A percentile compares a stretch with the other conserved stretches of the same genome.
Conservation (phyloP, 2,113 vertebrate genomes). For the Microtus montanus region DNA sequence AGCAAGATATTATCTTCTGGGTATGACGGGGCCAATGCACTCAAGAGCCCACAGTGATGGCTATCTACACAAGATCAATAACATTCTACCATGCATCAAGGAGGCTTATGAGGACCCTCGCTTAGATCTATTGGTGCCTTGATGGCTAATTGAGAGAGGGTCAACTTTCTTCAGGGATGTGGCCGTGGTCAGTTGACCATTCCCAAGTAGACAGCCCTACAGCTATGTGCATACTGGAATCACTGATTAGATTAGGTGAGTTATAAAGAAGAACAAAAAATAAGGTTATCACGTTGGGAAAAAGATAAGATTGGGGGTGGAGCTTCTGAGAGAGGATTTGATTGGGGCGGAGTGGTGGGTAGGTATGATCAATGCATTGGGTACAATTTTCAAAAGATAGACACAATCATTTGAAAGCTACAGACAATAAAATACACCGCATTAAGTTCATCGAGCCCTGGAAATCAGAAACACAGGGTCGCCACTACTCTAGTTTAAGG, state of each 20-base stretch:
- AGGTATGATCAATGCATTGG: neutral
- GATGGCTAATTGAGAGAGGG: neutral
- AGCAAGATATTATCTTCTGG: neutral
- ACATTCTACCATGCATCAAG: too few relatives aligned
- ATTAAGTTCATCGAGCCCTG: neutral
- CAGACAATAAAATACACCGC: neutral
- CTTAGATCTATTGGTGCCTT: neutral
- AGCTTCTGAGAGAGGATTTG: neutral
- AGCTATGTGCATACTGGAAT: too few relatives aligned
- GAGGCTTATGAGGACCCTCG: neutral
- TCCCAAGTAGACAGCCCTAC: neutral
- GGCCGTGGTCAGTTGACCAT: too few relatives aligned
- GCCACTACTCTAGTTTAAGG: neutral
- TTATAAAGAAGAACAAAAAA: neutral
- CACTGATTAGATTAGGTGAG: too few relatives aligned
- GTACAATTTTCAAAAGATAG: neutral
- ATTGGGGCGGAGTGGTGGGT: neutral
- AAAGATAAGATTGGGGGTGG: neutral
- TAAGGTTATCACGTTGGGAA: too few relatives aligned
- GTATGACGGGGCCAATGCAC: neutral
- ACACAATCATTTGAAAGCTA: neutral
- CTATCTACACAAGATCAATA: neutral
- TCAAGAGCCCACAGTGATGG: neutral
- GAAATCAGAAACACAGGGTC: neutral
- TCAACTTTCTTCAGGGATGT: neutral